A percentile compares a stretch with the other conserved stretches of the same genome.
Evolutionary conservation across 2,113 vertebrate species (phyloP).

Genomic region (Lepidothrix coronata): DNA sequence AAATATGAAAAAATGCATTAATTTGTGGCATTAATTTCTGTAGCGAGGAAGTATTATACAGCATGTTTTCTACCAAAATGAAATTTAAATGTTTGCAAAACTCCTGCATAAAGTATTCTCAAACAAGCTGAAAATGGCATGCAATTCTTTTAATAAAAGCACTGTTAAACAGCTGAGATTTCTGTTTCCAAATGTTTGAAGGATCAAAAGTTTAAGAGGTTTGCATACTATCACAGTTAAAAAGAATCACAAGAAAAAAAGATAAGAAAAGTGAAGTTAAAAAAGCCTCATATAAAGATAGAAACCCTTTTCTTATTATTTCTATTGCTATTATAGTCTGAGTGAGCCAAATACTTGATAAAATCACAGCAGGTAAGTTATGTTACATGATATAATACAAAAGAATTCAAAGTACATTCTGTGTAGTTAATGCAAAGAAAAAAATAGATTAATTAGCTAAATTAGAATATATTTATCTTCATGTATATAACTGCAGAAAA

Average conservation of each 20-base stretch:
- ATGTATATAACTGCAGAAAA: slow-evolving; percentile 52
- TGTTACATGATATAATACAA: slow-evolving; percentile 41
- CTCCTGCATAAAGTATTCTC: neutral
- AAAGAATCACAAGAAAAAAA: neutral
- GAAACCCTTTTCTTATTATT: slow-evolving; percentile 22
- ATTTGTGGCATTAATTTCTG: neutral
- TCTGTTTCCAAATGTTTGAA: slow-evolving; percentile 25
- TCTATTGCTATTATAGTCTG: slow-evolving; percentile 26
- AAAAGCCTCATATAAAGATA: slow-evolving; percentile 39
- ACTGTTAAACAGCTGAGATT: slow-evolving; percentile 7
- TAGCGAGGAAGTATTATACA: neutral
- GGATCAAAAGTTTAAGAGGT: neutral
- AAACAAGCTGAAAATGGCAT: slow-evolving; percentile 22
- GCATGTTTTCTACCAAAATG: neutral
- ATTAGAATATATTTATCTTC: slow-evolving; percentile 53
- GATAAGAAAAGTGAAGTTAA: neutral
- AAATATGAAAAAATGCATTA: neutral
- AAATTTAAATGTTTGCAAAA: neutral
- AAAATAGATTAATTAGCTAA: slow-evolving; percentile 46
- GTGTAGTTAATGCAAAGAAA: slow-evolving; percentile 49
- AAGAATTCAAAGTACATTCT: slow-evolving; percentile 51
- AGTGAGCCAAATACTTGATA: slow-evolving; percentile 55
- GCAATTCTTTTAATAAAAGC: neutral
- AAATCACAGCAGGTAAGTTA: slow-evolving; percentile 66
- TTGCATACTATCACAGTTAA: neutral